Base-by-base conservation (phyloP, 2,113 vertebrate species). In the Hirundichthys speculiger region DNA sequence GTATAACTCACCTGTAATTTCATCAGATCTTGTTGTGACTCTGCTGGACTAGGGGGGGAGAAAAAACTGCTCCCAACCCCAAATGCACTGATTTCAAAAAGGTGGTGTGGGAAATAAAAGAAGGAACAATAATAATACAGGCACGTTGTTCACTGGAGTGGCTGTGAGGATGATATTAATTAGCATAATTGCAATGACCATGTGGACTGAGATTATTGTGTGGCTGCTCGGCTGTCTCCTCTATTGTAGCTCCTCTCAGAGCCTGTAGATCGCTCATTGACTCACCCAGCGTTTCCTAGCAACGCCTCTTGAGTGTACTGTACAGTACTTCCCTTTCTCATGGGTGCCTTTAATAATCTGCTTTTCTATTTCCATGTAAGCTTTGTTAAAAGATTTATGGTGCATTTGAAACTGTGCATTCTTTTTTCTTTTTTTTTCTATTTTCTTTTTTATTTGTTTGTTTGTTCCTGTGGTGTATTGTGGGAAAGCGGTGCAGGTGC, bases 201-300 rank as follows among this genome's bases (percentile, higher is more conserved):
- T 80, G 79, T 86, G 82, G 84, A 86, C 86, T 71, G 78, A 86
- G 77, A 88, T 77, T 75, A 84, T 86, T 82, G 83, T 84, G 57
- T 30, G 71, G 79, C 69, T 79, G 67, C 64, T 67, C 24, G 59
- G 68, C 86, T 81, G 70, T 86, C 85, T 86, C 55, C 89, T 92
- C 73, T 72, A 86, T 89, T 88, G 75, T 76, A 85, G 86, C 86
- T 86, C 76, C 77, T 70, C 78, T 79, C 55, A 73, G 82, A 76
- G 89, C 73, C 82, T 78, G 79, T 58, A 79, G 82, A 87, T 84
- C 83, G 76, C 72, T 91, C 82, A 75, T 89, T 85, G 82, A 88
- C 83, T 91, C 73, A 79, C 71, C 64, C 83, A 77, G 86, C 59
- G 90, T 92, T 92, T 90, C 88, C 90, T 93, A 90, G 84, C 88